Base-by-base conservation (phyloP, 2,113 vertebrate genomes). In the Orycteropus afer region DNA sequence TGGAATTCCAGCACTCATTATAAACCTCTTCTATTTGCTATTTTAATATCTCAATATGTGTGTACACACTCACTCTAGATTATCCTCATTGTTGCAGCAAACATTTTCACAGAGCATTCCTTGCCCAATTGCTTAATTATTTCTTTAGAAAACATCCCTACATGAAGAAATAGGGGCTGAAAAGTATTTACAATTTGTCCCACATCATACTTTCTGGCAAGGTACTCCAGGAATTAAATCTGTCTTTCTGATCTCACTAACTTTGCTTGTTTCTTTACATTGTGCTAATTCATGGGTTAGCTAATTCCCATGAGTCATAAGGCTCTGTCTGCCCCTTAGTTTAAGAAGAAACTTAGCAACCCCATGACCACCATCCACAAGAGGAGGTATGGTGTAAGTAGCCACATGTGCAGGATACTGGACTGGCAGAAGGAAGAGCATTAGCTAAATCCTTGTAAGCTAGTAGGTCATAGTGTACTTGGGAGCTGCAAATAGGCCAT, bases 1-100 rank as follows among this genome's bases (percentile, higher is more conserved):
- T 93, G 55, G 63, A 78, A 85, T 88, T 89, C 18, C 32, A 53
- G 59, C 22, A 89, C 71, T 84, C 53, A 84, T 88, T 83, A 45
- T 83, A 94, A 92, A 69, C 20, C 22, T 87, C 25, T 59, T 45
- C 53, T 65, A 53, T 65, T 74, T 91, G 84, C 57, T 42, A 61
- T 53, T 86, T 88, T 78, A 83, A 67, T 78, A 78, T 76, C 61
- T 69, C 5, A 7, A 92, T 20, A 61, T 59, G 45, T 74, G 63
- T 65, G 40, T 79, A 53, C 22, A 94, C 53, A 55, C 71, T 95
- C 32, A 40, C 37, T 80, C n/a, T 86, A 63, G 42, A 53, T 81
- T 76, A 82, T 82, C 47, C 76, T 67, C 34, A 29, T 91, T 57
- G 29, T 59, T 69, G 40, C 13, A 34, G 37, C 55, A 57, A 77